Base-by-base conservation (phyloP, 1,140 invertebrate species). In the Drosophila leontia region DNA sequence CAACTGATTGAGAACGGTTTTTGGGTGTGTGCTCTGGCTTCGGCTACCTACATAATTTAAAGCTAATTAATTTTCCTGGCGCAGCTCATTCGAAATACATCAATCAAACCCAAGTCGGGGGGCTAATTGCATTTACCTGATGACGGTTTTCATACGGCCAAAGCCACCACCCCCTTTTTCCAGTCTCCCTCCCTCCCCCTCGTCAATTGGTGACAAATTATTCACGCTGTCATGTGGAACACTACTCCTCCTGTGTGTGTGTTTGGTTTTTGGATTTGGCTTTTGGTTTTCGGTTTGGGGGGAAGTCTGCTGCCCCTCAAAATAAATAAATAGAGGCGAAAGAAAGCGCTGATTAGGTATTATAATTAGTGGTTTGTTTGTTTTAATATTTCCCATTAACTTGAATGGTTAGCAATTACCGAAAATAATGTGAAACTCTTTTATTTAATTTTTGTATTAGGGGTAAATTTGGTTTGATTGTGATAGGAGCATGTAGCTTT, bases 71-170 rank as follows among this genome's bases (percentile, higher is more conserved):
- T 78, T 78, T 77, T 69, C 72, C 75, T 57, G 63, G 75, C 75
- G 75, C 75, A 78, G 75, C 75, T 78, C 75, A 78, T 78, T 78
- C 64, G 75, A 78, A 78, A 78, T 77, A 78, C 75, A 78, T 78
- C 75, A 78, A 78, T 78, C 75, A 78, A 78, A 69, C 11, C 44
- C 19, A 8, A 48, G 75, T 42, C 32, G 75, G 42, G 32, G 42
- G 35, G 63, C 75, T 78, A 78, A 78, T 78, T 78, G 75, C 75
- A 78, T 78, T 78, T 78, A 78, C 75, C 75, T 78, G 74, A 78
- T 77, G 75, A 78, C 75, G 75, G 75, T 78, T 78, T 78, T 78
- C 74, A 78, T 77, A 77, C 50, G 42, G 75, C 53, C 34, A 19
- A 51, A 51, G 42, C 58, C 26, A 29, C 26, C 26, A 6, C 26